Evolutionary conservation across 2,113 vertebrate genomes (phyloP), one percentile per base, ranked within the genome.

Genomic region (Epinephelus lanceolatus): DNA sequence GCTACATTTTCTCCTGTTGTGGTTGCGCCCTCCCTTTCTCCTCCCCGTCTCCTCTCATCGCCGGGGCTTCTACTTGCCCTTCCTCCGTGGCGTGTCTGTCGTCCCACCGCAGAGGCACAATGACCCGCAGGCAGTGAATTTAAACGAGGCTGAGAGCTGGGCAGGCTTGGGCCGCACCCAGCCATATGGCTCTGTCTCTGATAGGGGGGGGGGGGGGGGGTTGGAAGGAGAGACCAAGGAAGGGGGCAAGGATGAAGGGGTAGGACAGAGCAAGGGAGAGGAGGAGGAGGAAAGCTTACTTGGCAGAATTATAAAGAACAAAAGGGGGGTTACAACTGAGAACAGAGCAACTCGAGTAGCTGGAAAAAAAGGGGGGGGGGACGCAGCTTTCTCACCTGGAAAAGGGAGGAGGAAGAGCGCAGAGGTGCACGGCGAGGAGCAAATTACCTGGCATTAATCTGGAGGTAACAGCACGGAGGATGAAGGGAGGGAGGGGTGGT

Each of bases 121-220:
- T 91, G 89, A 93, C 92, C 93, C 86, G 87, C 92, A 87, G 92
- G 93, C 91, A 88, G 91, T 92, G 92, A 92, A 92, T 94, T 93
- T 93, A 94, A 95, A 95, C 85, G 79, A 92, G 91, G 88, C 86
- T 86, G 91, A 93, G 91, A 80, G 80, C 90, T 33, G 90, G 89
- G 85, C 81, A 80, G 82, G 81, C 37, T 69, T 65, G 71, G 53
- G 78, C 89, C 52, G 89, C 81, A 89, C 92, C 91, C 79, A 85
- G 88, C 94, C 95, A 95, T 94, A 94, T 94, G 94, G 94, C 89
- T 62, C 76, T 37, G 84, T 61, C 63, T 79, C 78, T 87, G 84
- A 86, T 79, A 69, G 78, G 87, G 78, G 80, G 78, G 86, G 65
- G 85, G 37, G 47, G 55, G 37, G 62, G 62, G 30, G 57, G 57